Evolutionary conservation across 1,140 invertebrate genomes (phyloP).

Genomic region (Trichonephila inaurata): DNA sequence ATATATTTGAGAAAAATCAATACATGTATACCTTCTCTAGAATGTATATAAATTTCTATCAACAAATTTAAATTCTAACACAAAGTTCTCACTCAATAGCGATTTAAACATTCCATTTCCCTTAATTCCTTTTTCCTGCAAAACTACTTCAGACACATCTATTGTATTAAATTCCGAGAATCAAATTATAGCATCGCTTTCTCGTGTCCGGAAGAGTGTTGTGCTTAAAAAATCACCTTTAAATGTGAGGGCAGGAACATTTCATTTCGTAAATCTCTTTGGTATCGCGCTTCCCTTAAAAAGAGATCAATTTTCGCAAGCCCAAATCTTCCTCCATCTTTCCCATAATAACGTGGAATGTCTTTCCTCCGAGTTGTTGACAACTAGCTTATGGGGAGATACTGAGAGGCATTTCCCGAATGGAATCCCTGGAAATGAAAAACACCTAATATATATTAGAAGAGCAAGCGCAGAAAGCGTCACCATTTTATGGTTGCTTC

Average conservation of each 20-base stretch:
- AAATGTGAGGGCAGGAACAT: background rate
- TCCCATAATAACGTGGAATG: background rate
- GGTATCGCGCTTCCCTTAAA: background rate
- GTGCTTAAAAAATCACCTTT: too few species aligned
- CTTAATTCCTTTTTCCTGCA: too few species aligned
- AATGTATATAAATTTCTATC: too few species aligned
- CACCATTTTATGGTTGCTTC: background rate
- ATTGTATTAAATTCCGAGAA: background rate
- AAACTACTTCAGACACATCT: too few species aligned
- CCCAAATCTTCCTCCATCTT: background rate
- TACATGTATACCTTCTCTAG: too few species aligned
- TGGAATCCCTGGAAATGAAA: conserved; percentile 7
- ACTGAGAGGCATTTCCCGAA: background rate
- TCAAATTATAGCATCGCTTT: background rate
- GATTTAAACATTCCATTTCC: too few species aligned
- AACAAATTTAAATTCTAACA: too few species aligned
- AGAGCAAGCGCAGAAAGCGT: background rate
- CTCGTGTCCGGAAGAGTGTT: background rate
- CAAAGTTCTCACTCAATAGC: too few species aligned
- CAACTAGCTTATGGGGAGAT: background rate
- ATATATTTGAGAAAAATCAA: too few species aligned
- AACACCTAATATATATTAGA: background rate
- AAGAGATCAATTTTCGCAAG: background rate
- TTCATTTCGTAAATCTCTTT: background rate
- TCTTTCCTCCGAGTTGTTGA: background rate